These are phyloP conservation scores for Sinopyrophorus schimmeli DNA, from an alignment of 2,888 invertebrate species.

Conservation along the genomic window DNA sequence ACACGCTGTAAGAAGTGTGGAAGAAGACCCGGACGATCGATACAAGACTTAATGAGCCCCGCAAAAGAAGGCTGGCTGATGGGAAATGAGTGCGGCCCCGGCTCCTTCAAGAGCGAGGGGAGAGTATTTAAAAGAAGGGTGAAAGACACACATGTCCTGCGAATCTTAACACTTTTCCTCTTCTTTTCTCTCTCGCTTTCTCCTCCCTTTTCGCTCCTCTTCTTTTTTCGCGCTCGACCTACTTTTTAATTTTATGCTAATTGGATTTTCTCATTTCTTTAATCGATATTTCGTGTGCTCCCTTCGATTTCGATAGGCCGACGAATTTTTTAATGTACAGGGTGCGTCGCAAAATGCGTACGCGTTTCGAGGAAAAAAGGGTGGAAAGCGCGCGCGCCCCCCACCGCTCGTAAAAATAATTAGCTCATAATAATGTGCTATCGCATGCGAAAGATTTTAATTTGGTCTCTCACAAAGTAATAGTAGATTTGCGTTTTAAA, in stretches of 20 bases:
- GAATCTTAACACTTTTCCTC: constrained; percentile 25
- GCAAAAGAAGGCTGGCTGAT: constrained; percentile 52
- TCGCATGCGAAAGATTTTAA: constrained; percentile 31
- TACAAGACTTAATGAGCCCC: constrained; percentile 53
- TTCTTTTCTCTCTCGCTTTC: neutral
- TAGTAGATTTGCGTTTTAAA: constrained; percentile 17
- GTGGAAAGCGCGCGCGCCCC: too few relatives aligned
- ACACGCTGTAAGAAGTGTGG: constrained; percentile 51
- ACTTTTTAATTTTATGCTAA: too few relatives aligned
- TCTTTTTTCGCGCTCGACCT: too few relatives aligned
- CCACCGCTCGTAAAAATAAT: constrained; percentile 29
- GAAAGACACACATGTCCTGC: constrained; percentile 35
- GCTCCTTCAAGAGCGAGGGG: constrained; percentile 31
- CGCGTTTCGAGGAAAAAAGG: too few relatives aligned
- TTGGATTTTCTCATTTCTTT: too few relatives aligned
- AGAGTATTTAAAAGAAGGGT: constrained; percentile 37
- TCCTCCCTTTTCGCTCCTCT: neutral
- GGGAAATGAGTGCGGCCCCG: constrained; percentile 40
- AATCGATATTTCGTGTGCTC: too few relatives aligned
- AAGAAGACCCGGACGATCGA: constrained; percentile 49
- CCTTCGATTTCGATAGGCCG: too few relatives aligned
- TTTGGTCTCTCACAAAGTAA: constrained; percentile 23
- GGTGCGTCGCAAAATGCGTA: too few relatives aligned
- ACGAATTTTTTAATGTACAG: too few relatives aligned
- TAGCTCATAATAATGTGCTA: constrained; percentile 25